Conservation (phyloP, 1,140 invertebrate species). For the Bombus turneri region DNA sequence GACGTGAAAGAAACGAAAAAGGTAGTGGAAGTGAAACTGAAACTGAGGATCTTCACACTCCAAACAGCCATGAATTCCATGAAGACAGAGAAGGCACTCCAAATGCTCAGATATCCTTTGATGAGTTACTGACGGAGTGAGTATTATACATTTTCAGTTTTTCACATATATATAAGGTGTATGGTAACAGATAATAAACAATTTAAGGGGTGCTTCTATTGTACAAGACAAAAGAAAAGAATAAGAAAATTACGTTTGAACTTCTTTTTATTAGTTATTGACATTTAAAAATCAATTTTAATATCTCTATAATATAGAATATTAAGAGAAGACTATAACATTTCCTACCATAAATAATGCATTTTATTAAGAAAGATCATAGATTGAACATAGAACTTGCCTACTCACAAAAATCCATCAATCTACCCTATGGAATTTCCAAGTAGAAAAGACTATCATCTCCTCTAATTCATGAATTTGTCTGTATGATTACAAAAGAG, state of each 20-base stretch:
- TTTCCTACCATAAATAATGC: too few relatives aligned
- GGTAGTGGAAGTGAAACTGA: conserved; percentile 82
- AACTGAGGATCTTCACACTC: conserved; percentile 79
- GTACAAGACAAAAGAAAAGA: background rate
- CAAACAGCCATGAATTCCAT: conserved; percentile 78
- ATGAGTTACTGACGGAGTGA: conserved; percentile 84
- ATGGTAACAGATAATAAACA: background rate
- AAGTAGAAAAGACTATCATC: too few relatives aligned
- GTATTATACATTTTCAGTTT: conserved; percentile 76
- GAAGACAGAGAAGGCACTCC: conserved; percentile 77
- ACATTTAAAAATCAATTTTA: background rate
- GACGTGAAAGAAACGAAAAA: conserved; percentile 81
- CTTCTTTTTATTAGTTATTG: background rate
- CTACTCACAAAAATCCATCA: background rate
- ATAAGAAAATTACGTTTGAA: background rate
- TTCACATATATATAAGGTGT: conserved; percentile 21
- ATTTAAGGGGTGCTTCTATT: background rate
- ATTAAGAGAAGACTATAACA: background rate
- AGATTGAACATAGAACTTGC: background rate
- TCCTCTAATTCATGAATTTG: too few relatives aligned
- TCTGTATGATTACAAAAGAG: too few relatives aligned
- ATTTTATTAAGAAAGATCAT: too few relatives aligned
- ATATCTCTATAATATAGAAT: background rate
- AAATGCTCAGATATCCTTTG: conserved; percentile 79
- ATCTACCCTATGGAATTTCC: too few relatives aligned